Conservation (phyloP, 2,888 invertebrate species). For the Epinotia brunnichana region DNA sequence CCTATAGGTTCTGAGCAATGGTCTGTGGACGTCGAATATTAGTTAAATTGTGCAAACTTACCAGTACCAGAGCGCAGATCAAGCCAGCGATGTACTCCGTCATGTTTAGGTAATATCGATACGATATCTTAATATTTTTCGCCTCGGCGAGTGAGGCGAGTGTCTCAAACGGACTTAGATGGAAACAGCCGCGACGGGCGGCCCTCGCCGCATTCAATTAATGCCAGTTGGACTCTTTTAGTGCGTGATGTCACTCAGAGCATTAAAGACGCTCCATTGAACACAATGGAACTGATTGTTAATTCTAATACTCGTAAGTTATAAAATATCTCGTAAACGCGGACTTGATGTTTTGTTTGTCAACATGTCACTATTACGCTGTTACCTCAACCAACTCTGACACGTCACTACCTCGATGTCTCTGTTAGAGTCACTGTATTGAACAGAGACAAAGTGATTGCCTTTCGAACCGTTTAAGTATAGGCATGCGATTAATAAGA, state of each 20-base stretch:
- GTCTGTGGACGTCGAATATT: slow-evolving; percentile 8
- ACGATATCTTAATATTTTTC: slow-evolving; percentile 46
- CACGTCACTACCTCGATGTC: slow-evolving; percentile 4
- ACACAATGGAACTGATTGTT: slow-evolving; percentile 56
- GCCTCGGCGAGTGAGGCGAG: slow-evolving; percentile 58
- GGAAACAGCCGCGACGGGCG: slow-evolving; percentile 63
- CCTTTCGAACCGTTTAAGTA: slow-evolving; percentile 24
- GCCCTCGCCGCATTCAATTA: slow-evolving; percentile 71
- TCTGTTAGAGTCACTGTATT: slow-evolving; percentile 12
- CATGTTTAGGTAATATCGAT: slow-evolving; percentile 62
- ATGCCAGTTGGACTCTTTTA: slow-evolving; percentile 65
- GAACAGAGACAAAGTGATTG: slow-evolving; percentile 29
- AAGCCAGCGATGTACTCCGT: slow-evolving; percentile 68
- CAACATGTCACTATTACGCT: slow-evolving; percentile 19
- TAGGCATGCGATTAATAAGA: slow-evolving; percentile 26
- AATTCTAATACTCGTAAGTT: background rate
- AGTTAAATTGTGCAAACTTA: slow-evolving; percentile 57
- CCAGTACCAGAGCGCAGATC: slow-evolving; percentile 71
- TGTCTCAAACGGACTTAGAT: slow-evolving; percentile 67
- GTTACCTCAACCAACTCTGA: slow-evolving; percentile 15
- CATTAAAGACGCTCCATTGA: slow-evolving; percentile 64
- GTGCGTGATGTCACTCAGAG: slow-evolving; percentile 74
- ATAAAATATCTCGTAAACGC: slow-evolving; percentile 43
- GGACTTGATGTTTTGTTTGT: slow-evolving; percentile 20
- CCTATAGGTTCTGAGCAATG: slow-evolving; percentile 1